Base-by-base conservation (phyloP, 2,797 vertebrate genomes). In the Ibycter americanus region DNA sequence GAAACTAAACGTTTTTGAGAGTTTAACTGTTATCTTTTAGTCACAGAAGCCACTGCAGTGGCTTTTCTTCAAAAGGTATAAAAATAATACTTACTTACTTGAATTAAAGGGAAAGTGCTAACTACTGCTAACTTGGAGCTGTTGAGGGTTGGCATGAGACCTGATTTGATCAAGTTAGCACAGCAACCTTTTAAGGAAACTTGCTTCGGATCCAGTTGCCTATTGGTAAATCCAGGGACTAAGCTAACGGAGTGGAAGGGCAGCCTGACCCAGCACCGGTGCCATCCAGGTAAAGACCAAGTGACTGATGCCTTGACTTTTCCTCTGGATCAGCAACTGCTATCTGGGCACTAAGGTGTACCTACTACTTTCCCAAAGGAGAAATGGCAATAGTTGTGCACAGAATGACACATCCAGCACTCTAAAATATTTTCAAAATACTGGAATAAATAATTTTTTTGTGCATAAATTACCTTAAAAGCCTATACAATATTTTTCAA, bases 391-490 rank as follows among this genome's bases (percentile, higher is more conserved):
- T 0, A 85, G 82, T 31, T 1, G 8, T 38, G 27, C 29, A 83
- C 16, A 46, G 32, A 93, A 91, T 0, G 4, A 84, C 42, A 58
- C 5, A 44, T 12, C 38, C 15, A 87, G 56, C 47, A 68, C 56
- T 56, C 38, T 20, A 80, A 85, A 92, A 49, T 87, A 80, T 66
- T 83, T 81, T 87, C 44, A 85, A 63, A 73, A 77, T 63, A n/a
- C 52, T 59, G 34, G 44, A 83, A 34, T 49, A 9, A 87, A 77
- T 42, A 58, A 46, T 77, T 82, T 89, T 90, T 92, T 66, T 52
- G 32, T 74, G 40, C n/a, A 63, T 55, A 94, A 67, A 90, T 83
- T 55, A 87, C 47, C 49, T 80, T 89, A 87, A 92, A 95, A 95
- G 68, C 83, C 26, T 51, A 61, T 46, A 40, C 21, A 86, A 17